Conservation (phyloP, 1,140 invertebrate genomes). For the Steinernema khuongi region DNA sequence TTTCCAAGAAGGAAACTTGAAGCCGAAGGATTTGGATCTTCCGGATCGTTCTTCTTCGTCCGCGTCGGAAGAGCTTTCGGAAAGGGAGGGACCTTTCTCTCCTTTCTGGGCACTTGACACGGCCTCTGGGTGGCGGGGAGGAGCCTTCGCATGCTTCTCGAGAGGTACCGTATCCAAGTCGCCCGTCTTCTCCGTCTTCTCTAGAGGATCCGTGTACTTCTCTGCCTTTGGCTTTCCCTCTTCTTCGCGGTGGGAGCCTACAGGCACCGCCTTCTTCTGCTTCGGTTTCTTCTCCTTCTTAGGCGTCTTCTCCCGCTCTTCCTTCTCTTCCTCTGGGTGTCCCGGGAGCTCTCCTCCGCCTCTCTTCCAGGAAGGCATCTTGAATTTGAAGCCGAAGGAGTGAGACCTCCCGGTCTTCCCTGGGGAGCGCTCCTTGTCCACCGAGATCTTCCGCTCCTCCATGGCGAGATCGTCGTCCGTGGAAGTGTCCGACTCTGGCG, state of each 20-base stretch:
- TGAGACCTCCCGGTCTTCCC: no score
- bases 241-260: not conserved
- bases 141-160: not conserved
- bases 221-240: not conserved
- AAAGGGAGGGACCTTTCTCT: no score
- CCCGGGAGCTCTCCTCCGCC: not conserved
- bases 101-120: no score
- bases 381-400: no score
- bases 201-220: not conserved
- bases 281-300: not conserved
- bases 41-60: no score
- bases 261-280: not conserved
- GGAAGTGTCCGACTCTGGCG: no score
- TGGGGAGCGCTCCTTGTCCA: no score
- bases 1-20: not conserved
- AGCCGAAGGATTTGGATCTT: slow-evolving; percentile 8
- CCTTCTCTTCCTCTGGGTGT: not conserved
- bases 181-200: not conserved
- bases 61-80: no score
- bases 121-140: no score
- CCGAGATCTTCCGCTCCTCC: no score
- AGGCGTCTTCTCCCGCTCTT: not conserved
- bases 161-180: not conserved
- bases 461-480: no score
- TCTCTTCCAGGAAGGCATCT: no score